Evolutionary conservation across 2,888 invertebrate genomes (phyloP).

Genomic region (Archips xylosteana): DNA sequence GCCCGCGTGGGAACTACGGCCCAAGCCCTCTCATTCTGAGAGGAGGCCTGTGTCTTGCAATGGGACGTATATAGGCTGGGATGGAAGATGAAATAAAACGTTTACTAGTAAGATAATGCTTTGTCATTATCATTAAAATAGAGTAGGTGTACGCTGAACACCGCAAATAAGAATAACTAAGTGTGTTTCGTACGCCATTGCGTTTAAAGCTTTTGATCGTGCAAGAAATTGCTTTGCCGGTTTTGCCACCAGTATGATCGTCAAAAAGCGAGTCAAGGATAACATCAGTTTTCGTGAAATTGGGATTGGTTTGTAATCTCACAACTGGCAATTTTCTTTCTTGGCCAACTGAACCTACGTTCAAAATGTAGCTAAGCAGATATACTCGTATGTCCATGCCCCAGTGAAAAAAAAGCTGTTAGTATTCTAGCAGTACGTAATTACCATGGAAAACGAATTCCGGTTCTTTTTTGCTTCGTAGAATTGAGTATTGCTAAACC

Average conservation of each 20-base stretch:
- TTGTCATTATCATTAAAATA: neutral
- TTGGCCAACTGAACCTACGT: too few relatives aligned
- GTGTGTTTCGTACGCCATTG: neutral
- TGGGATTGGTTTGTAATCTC: too few relatives aligned
- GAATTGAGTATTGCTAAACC: constrained; percentile 62
- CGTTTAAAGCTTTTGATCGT: neutral
- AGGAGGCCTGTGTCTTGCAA: too few relatives aligned
- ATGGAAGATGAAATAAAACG: neutral
- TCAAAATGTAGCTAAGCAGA: too few relatives aligned
- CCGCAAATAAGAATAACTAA: neutral
- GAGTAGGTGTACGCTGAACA: neutral
- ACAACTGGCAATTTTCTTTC: too few relatives aligned
- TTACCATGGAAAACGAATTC: constrained; percentile 72
- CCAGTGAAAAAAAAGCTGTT: neutral
- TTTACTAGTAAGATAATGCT: neutral
- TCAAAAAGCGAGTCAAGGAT: too few relatives aligned
- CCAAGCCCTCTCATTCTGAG: too few relatives aligned
- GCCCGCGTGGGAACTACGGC: too few relatives aligned
- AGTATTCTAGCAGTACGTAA: neutral
- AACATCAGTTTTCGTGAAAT: neutral
- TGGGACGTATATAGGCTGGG: too few relatives aligned
- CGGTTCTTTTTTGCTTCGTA: constrained; percentile 66
- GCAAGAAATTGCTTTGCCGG: neutral
- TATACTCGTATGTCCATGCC: too few relatives aligned
- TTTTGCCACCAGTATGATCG: neutral